These are phyloP conservation scores for Odontophorus gujanensis DNA, from an alignment of 2,113 vertebrate species.

Conservation along the genomic window DNA sequence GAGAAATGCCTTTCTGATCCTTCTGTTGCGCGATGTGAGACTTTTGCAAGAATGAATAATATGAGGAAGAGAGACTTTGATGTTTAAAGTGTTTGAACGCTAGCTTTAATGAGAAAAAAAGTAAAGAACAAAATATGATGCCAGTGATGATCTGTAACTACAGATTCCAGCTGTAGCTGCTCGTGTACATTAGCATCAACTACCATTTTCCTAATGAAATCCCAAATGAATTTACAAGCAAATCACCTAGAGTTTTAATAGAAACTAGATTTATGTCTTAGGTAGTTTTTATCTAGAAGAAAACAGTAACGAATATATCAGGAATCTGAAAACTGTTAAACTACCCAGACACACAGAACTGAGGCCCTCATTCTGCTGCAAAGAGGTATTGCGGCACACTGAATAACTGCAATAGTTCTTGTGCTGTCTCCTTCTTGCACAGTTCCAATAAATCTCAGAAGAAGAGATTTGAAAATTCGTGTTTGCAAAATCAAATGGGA, in stretches of 20 bases:
- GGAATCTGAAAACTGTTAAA: neutral
- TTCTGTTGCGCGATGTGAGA: neutral
- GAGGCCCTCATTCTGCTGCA: conserved; percentile 59
- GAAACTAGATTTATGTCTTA: neutral
- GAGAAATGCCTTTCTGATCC: conserved; percentile 46
- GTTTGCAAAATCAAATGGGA: neutral
- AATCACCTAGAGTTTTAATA: neutral
- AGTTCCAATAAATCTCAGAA: neutral
- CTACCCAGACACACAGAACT: conserved; percentile 18
- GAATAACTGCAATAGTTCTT: neutral
- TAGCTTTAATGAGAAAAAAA: conserved; percentile 5
- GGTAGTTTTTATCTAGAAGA: neutral
- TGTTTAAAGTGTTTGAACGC: conserved; percentile 37
- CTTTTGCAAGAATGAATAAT: conserved; percentile 36
- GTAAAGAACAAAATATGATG: neutral
- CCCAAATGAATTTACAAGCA: neutral
- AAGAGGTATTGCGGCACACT: conserved; percentile 19
- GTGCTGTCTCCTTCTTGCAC: neutral
- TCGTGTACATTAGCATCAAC: neutral
- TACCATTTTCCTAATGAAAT: neutral
- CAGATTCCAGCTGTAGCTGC: neutral
- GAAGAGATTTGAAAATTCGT: neutral
- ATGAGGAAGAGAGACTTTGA: conserved; percentile 39
- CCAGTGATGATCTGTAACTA: neutral
- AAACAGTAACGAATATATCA: neutral